These are phyloP conservation scores for Hipposideros armiger DNA, from an alignment of 2,113 vertebrate genomes.

Conservation along the genomic window DNA sequence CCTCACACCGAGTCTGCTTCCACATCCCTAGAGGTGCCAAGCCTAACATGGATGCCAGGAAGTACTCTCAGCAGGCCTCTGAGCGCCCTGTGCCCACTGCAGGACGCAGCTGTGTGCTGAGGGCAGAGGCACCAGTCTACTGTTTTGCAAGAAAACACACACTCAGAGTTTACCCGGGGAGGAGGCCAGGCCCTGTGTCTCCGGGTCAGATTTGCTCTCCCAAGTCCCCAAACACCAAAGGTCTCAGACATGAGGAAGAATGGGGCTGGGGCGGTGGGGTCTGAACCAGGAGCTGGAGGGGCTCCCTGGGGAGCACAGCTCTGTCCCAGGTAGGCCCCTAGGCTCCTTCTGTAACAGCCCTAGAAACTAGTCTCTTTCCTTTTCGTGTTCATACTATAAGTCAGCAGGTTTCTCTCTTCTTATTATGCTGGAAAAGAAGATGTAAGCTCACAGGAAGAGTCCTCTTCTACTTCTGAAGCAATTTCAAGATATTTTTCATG, in stretches of 20 bases:
- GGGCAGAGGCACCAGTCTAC: background rate
- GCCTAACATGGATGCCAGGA: background rate
- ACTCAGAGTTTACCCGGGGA: background rate
- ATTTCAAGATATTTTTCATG: background rate
- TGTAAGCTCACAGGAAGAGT: background rate
- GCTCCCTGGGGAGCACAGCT: background rate
- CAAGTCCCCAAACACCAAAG: background rate
- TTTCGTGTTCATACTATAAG: background rate
- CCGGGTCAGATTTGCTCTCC: background rate
- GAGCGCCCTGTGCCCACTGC: rapidly evolving
- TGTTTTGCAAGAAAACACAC: background rate
- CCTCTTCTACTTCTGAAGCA: background rate
- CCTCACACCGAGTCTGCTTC: too few species aligned
- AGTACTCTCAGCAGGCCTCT: background rate
- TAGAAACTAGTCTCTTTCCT: background rate
- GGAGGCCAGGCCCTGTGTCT: background rate
- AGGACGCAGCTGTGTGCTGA: background rate
- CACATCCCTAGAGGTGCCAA: background rate
- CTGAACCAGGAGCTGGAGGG: background rate
- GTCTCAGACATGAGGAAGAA: background rate
- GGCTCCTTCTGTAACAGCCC: background rate
- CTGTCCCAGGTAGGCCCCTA: background rate
- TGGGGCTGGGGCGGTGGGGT: background rate
- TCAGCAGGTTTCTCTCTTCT: background rate
- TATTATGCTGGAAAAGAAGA: background rate